Evolutionary conservation across 2,888 invertebrate species (phyloP).

Genomic region (Epirrita christyi): DNA sequence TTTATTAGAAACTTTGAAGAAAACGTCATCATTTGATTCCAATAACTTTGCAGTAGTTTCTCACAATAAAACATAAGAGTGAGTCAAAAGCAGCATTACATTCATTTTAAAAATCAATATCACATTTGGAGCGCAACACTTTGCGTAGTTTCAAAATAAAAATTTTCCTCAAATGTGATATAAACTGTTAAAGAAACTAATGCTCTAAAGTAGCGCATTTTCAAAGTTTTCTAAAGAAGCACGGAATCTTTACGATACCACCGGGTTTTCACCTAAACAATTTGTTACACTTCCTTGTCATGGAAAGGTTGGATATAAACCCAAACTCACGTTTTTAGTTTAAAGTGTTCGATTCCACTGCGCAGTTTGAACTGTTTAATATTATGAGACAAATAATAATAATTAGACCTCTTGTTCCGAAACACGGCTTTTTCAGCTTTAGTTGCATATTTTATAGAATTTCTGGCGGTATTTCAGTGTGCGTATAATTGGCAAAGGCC

Average conservation of each 20-base stretch:
- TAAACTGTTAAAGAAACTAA: conserved; percentile 37
- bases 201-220: conserved; percentile 55
- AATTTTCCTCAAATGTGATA: conserved; percentile 33
- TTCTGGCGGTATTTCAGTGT: too few species aligned
- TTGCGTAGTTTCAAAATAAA: conserved; percentile 27
- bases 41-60: too few species aligned
- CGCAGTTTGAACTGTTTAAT: not conserved
- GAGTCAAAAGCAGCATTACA: conserved; percentile 5
- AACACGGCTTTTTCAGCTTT: too few species aligned
- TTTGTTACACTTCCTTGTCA: conserved; percentile 43
- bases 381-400: too few species aligned
- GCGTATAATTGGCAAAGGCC: too few species aligned
- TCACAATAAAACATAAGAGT: not conserved
- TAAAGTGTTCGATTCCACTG: not conserved
- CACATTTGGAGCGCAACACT: conserved; percentile 13
- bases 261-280: conserved; percentile 65
- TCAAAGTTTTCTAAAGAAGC: conserved; percentile 55
- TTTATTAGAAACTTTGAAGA: too few species aligned
- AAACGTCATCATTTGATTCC: too few species aligned
- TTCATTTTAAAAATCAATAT: conserved; percentile 16
- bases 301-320: conserved; percentile 47
- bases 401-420: too few species aligned
- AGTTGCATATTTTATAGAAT: too few species aligned
- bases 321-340: not conserved
- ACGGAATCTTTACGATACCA: conserved; percentile 63